These are phyloP conservation scores for Rhabditoides inermis DNA, from an alignment of 2,888 invertebrate species.

Conservation along the genomic window DNA sequence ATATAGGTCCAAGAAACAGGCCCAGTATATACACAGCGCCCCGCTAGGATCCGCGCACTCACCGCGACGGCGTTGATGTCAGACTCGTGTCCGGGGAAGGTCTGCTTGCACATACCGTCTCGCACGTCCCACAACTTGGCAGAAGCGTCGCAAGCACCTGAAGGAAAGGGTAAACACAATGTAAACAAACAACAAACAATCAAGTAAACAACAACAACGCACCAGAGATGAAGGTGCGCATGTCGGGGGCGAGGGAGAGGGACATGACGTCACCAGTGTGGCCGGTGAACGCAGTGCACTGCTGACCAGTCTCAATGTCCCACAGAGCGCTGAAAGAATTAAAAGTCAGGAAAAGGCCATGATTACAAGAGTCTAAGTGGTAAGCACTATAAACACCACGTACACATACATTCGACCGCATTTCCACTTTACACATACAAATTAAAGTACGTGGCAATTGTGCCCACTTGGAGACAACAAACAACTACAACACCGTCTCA, in stretches of 20 bases:
- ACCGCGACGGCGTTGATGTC: conserved; percentile 98
- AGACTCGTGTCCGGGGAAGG: conserved; percentile 98
- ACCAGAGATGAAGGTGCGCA: conserved; percentile 97
- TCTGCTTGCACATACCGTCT: conserved; percentile 98
- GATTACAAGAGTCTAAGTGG: too few relatives aligned
- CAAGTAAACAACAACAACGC: conserved; percentile 60
- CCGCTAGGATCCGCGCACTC: too few relatives aligned
- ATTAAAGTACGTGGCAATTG: too few relatives aligned
- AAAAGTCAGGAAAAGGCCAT: too few relatives aligned
- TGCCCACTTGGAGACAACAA: too few relatives aligned
- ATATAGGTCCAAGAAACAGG: not conserved
- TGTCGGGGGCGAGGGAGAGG: conserved; percentile 89
- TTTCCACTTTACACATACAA: too few relatives aligned
- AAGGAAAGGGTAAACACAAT: not conserved
- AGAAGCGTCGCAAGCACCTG: conserved; percentile 28
- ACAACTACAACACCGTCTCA: too few relatives aligned
- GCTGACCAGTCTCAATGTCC: conserved; percentile 99
- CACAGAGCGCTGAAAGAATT: conserved; percentile 79
- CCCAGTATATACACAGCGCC: not conserved
- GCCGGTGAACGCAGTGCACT: conserved; percentile 94
- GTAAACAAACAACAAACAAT: not conserved
- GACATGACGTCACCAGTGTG: conserved; percentile 99
- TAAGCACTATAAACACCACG: too few relatives aligned
- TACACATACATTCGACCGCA: too few relatives aligned
- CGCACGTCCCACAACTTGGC: conserved; percentile 85